Percentiles rank a stretch among this genome's conserved stretches.
phyloP scores from a whole-genome alignment of 1,140 invertebrate species.

The Euschistus heros region DNA sequence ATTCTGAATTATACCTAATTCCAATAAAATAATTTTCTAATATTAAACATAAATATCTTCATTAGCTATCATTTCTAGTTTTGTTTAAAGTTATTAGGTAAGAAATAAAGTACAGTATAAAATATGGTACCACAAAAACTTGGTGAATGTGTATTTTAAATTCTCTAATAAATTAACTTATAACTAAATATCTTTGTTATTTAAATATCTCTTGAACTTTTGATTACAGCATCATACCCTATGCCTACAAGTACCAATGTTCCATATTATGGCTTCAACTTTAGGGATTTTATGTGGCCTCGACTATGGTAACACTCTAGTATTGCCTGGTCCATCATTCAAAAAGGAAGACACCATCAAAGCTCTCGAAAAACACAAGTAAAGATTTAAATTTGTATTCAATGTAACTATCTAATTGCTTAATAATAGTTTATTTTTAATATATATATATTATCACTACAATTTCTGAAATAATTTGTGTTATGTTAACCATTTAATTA shows the following conservation, averaged over 20 bases:
- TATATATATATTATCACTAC: background rate
- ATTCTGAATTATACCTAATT: no score
- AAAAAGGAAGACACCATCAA: conserved; percentile 54
- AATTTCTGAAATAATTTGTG: no score
- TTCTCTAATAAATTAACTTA: no score
- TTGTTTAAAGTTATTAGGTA: background rate
- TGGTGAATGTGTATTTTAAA: no score
- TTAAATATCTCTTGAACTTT: background rate
- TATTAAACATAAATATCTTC: background rate
- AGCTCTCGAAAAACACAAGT: conserved; percentile 59
- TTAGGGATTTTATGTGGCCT: conserved; percentile 51
- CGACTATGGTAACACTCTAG: conserved; percentile 53
- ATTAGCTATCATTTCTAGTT: background rate
- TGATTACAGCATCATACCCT: conserved; percentile 35
- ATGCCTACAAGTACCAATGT: conserved; percentile 78
- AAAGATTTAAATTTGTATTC: conserved; percentile 27
- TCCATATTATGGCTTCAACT: conserved; percentile 81
- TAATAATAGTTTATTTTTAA: background rate
- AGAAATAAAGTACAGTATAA: background rate
- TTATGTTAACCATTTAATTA: background rate
- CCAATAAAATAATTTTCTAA: no score
- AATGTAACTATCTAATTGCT: background rate
- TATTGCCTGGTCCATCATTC: conserved; percentile 58
- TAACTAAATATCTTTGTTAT: no score
- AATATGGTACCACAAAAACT: background rate